Conservation (phyloP, 2,797 vertebrate species). For the Lepus townsendii region DNA sequence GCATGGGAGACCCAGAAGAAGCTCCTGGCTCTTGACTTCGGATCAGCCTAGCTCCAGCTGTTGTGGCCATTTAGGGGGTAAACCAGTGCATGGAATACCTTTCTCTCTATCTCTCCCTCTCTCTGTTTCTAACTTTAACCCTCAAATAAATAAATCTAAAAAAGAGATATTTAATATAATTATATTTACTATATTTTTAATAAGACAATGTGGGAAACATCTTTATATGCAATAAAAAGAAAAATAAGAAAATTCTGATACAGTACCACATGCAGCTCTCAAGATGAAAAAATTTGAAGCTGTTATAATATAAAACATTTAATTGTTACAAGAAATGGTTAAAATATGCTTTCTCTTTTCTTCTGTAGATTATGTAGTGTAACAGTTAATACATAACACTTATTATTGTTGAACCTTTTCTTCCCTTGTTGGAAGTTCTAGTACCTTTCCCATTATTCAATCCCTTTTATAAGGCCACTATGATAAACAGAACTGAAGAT, state of each 20-base stretch:
- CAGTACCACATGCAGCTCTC: neutral
- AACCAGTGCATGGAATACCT: too few relatives aligned
- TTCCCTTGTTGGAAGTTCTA: neutral
- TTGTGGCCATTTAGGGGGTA: too few relatives aligned
- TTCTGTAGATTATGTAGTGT: neutral
- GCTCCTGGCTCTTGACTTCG: too few relatives aligned
- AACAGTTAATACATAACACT: neutral
- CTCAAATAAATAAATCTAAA: too few relatives aligned
- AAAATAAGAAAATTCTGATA: conserved; percentile 7
- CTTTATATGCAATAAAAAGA: neutral
- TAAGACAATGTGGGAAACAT: neutral
- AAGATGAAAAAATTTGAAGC: neutral
- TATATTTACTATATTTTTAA: neutral
- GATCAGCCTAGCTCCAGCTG: too few relatives aligned
- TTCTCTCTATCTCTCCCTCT: too few relatives aligned
- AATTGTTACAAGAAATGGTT: neutral
- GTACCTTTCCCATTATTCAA: neutral
- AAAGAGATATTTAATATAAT: too few relatives aligned
- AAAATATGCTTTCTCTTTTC: neutral
- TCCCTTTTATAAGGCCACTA: neutral
- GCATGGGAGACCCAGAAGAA: too few relatives aligned
- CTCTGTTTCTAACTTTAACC: too few relatives aligned
- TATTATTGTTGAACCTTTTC: conserved; percentile 1
- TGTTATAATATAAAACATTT: conserved; percentile 31
- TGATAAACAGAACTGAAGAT: neutral